These are phyloP conservation scores for Amphipyra berbera DNA, from an alignment of 2,888 invertebrate species.

Conservation along the genomic window DNA sequence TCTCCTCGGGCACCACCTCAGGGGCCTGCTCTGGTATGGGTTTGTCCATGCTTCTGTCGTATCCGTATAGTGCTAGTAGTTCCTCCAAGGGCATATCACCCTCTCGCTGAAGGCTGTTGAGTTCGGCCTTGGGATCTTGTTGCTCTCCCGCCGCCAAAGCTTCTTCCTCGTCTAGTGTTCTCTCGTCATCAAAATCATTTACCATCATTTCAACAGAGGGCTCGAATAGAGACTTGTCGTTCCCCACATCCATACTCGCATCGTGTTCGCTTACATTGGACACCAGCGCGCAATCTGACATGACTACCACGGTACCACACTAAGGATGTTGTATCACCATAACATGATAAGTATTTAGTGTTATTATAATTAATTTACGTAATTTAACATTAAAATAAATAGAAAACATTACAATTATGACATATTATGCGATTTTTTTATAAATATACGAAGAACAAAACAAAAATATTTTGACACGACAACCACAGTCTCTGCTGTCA, in stretches of 20 bases:
- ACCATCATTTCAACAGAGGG: constrained; percentile 99
- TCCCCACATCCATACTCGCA: constrained; percentile 89
- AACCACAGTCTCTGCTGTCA: constrained; percentile 53
- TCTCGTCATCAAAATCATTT: constrained; percentile 99
- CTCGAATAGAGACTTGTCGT: constrained; percentile 93
- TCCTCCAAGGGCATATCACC: constrained; percentile 99
- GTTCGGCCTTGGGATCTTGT: constrained; percentile 96
- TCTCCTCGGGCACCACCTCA: constrained; percentile 79
- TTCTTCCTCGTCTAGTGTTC: constrained; percentile 99
- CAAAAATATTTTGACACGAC: constrained; percentile 88
- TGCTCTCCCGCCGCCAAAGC: constrained; percentile 96
- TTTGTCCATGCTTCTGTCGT: constrained; percentile 88
- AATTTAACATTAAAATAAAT: constrained; percentile 66
- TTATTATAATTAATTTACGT: constrained; percentile 60
- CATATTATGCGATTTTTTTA: constrained; percentile 69
- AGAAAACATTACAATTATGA: constrained; percentile 73
- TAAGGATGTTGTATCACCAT: constrained; percentile 74
- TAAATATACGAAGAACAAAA: constrained; percentile 77
- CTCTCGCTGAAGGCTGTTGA: constrained; percentile 96
- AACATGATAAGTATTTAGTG: constrained; percentile 72
- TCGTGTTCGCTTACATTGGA: constrained; percentile 88
- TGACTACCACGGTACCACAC: constrained; percentile 81
- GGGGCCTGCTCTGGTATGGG: constrained; percentile 74
- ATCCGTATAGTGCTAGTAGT: constrained; percentile 96
- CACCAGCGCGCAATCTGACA: constrained; percentile 89